A percentile compares a stretch with the other conserved stretches of the same genome.
Conservation (phyloP, 2,113 vertebrate genomes). For the Brachyistius frenatus region DNA sequence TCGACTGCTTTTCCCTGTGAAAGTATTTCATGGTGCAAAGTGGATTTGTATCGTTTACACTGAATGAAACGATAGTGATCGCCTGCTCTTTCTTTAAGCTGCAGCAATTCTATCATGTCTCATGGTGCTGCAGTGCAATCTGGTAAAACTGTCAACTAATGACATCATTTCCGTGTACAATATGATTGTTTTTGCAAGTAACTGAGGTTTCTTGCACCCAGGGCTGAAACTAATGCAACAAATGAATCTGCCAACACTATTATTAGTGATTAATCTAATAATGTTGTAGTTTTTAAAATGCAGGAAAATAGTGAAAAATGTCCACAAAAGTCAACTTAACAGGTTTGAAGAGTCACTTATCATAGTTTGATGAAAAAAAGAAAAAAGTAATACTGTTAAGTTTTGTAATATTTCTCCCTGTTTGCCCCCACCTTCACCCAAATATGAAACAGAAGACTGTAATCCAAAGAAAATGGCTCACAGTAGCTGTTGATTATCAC, state of each 20-base stretch:
- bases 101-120: background rate
- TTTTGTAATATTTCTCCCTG: background rate
- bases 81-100: conserved; percentile 12
- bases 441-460: background rate
- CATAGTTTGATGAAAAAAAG: too few relatives aligned
- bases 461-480: conserved; percentile 20
- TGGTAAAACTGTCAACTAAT: conserved; percentile 3
- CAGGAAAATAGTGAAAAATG: too few relatives aligned
- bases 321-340: too few relatives aligned
- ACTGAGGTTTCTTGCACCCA: background rate
- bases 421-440: background rate
- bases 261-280: background rate
- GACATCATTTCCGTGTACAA: background rate
- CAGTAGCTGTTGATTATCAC: background rate
- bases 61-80: conserved; percentile 14
- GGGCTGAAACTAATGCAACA: conserved; percentile 8
- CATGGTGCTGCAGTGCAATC: conserved; percentile 17
- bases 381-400: background rate
- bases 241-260: background rate
- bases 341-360: too few relatives aligned
- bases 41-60: background rate
- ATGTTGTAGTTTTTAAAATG: background rate
- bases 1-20: conserved; percentile 17
- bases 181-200: conserved; percentile 24
- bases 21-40: conserved; percentile 16